phyloP scores from a whole-genome alignment of 2,888 invertebrate species.

The Phlogophora meticulosa region DNA sequence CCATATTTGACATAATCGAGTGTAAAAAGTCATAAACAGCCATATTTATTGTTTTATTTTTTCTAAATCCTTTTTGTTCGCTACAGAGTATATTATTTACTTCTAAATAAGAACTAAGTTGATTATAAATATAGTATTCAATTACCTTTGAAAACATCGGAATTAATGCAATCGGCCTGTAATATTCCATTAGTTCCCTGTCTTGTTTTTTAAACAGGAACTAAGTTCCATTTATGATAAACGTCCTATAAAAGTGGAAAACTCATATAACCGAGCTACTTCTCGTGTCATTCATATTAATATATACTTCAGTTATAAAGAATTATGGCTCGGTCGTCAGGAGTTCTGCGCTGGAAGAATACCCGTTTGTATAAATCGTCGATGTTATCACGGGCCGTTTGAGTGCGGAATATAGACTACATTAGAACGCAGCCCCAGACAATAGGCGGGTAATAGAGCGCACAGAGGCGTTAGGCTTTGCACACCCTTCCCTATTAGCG shows the following conservation, averaged over 20 bases:
- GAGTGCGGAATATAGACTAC: constrained; percentile 51
- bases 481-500: constrained; percentile 26
- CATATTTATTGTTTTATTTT: no score
- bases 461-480: constrained; percentile 32
- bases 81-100: no score
- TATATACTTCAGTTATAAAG: constrained; percentile 39
- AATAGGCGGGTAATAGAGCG: constrained; percentile 62
- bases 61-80: no score
- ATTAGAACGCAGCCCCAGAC: constrained; percentile 53
- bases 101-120: no score
- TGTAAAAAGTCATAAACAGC: no score
- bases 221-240: constrained; percentile 19
- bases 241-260: constrained; percentile 28
- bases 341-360: constrained; percentile 24
- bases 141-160: no score
- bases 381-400: constrained; percentile 58
- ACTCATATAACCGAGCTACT: constrained; percentile 34
- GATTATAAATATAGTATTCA: no score
- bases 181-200: no score
- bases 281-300: constrained; percentile 36
- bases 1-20: no score
- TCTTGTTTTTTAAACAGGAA: no score
- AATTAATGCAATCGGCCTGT: no score
- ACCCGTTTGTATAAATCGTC: constrained; percentile 40
- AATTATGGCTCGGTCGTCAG: constrained; percentile 21